phyloP scores from a whole-genome alignment of 2,113 vertebrate species.

The Brachypteracias leptosomus region DNA sequence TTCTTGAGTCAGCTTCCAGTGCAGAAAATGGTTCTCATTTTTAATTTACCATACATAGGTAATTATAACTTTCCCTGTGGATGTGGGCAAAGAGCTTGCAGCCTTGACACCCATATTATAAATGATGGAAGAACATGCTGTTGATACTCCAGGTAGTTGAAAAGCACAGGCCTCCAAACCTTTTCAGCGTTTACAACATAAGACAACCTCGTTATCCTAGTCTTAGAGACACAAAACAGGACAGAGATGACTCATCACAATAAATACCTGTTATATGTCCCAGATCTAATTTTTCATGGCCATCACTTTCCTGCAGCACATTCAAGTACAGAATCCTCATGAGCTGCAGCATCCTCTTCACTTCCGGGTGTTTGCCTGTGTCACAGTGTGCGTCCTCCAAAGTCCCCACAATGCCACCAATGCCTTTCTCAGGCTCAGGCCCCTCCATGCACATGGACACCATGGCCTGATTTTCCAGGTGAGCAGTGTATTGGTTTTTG shows the following conservation, averaged over 20 bases:
- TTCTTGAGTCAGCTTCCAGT: neutral
- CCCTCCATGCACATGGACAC: neutral
- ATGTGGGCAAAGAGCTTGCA: neutral
- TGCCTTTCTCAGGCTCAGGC: neutral
- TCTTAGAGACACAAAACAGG: neutral
- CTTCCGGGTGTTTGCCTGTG: neutral
- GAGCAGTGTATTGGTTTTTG: neutral
- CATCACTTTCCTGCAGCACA: neutral
- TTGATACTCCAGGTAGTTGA: neutral
- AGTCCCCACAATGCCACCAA: rapidly evolving
- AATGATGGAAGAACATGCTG: neutral
- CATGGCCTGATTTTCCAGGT: neutral
- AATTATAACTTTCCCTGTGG: neutral
- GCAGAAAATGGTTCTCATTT: neutral
- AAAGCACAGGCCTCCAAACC: neutral
- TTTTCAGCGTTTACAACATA: neutral
- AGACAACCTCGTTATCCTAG: neutral
- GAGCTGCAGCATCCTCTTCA: neutral
- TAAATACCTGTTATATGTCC: neutral
- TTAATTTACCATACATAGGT: neutral
- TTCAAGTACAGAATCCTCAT: neutral
- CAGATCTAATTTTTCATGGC: neutral
- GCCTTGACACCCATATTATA: neutral
- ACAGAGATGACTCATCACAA: neutral
- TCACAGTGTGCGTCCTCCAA: neutral